Conservation (phyloP, 2,113 vertebrate species). For the Psammodynastes pulverulentus region DNA sequence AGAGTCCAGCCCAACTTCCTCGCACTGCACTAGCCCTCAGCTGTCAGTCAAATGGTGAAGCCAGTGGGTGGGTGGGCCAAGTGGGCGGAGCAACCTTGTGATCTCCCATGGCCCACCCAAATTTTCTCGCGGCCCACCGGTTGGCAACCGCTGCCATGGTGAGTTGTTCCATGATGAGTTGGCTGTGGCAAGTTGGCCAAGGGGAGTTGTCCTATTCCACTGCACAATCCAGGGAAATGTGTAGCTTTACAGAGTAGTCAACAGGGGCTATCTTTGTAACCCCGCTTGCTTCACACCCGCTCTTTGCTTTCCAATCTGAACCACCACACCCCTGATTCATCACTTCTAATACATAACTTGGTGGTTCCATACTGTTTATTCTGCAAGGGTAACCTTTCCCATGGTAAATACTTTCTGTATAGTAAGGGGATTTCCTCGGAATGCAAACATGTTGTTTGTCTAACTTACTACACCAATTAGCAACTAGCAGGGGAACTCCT, state of each 20-base stretch:
- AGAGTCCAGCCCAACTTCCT: too few species aligned
- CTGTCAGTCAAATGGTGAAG: too few species aligned
- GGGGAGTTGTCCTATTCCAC: not conserved
- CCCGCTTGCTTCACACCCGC: not conserved
- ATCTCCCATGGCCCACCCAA: too few species aligned
- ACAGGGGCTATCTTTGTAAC: not conserved
- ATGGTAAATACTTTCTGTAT: not conserved
- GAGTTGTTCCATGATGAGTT: not conserved
- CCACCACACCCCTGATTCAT: not conserved
- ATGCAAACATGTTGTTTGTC: not conserved
- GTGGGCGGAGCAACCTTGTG: too few species aligned
- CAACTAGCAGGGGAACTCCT: not conserved
- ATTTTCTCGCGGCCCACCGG: too few species aligned
- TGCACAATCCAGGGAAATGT: not conserved
- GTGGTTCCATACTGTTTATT: not conserved
- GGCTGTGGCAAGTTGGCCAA: too few species aligned
- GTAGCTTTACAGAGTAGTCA: not conserved
- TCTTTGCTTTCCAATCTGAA: not conserved
- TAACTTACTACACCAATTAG: not conserved
- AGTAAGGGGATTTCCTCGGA: not conserved
- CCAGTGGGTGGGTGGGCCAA: too few species aligned
- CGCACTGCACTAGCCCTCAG: too few species aligned
- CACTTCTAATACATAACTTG: not conserved
- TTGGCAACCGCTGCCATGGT: too few species aligned
- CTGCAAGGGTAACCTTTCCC: not conserved